Percentiles rank a stretch among this genome's conserved stretches.
Evolutionary conservation across 2,113 vertebrate genomes (phyloP).

Genomic region (Acrocephalus kingi): DNA sequence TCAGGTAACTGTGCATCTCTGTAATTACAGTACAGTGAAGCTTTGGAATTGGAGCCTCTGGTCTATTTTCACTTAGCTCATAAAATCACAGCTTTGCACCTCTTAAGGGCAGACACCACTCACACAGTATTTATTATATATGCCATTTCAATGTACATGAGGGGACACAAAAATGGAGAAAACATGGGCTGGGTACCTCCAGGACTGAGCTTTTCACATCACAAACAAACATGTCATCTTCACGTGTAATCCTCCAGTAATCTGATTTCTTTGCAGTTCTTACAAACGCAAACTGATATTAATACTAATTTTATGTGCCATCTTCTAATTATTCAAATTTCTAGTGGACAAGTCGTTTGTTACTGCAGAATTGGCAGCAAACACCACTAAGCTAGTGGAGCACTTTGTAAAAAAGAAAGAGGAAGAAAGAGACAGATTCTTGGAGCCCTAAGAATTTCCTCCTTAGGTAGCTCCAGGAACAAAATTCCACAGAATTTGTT

Average conservation of each 20-base stretch:
- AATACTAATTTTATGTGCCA: neutral
- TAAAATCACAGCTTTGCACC: neutral
- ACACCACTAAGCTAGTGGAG: neutral
- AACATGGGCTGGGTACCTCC: neutral
- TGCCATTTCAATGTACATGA: neutral
- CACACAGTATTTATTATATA: neutral
- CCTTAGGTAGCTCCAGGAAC: neutral
- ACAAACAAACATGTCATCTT: neutral
- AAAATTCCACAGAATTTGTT: neutral
- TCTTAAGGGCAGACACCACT: neutral
- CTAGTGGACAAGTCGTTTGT: neutral
- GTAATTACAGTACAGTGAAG: neutral
- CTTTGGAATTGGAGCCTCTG: neutral
- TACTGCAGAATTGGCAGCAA: neutral
- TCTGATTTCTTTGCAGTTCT: neutral
- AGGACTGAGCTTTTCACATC: neutral
- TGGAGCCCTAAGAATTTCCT: neutral
- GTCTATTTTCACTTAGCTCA: neutral
- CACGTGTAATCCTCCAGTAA: neutral
- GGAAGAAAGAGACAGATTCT: neutral
- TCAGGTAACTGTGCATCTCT: neutral
- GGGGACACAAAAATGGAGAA: neutral
- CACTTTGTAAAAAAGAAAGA: neutral
- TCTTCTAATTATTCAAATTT: neutral
- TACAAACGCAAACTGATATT: neutral